Percentiles rank a stretch among this genome's conserved stretches.
Conservation (phyloP, 2,888 invertebrate species). For the Nymphalis urticae region DNA sequence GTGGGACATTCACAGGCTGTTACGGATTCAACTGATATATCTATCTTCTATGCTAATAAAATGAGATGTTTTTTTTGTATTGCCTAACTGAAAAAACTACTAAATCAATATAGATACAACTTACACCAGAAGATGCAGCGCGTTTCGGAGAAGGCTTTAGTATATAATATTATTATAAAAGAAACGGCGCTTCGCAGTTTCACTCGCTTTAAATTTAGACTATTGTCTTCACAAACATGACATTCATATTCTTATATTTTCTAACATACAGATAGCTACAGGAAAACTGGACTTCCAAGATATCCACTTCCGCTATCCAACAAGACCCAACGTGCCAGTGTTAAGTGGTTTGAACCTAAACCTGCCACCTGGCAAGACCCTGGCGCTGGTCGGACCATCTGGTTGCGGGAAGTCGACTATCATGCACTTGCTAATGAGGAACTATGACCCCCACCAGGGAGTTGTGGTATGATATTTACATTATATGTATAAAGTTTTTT, state of each 20-base stretch:
- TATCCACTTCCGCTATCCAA: slow-evolving; percentile 89
- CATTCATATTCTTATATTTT: background rate
- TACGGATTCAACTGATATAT: too few species aligned
- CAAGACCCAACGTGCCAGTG: slow-evolving; percentile 85
- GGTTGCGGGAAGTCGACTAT: slow-evolving; percentile 92
- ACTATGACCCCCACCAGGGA: slow-evolving; percentile 87
- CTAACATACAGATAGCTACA: slow-evolving; percentile 66
- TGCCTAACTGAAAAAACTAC: too few species aligned
- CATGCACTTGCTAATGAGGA: slow-evolving; percentile 87
- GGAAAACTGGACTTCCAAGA: slow-evolving; percentile 85
- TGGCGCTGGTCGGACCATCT: slow-evolving; percentile 87
- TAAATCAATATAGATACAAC: too few species aligned
- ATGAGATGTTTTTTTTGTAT: too few species aligned
- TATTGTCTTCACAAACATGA: too few species aligned
- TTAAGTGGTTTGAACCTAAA: slow-evolving; percentile 84
- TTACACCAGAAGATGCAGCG: too few species aligned
- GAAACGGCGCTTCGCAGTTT: too few species aligned
- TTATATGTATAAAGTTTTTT: background rate
- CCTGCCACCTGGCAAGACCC: slow-evolving; percentile 84
- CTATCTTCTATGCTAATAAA: too few species aligned
- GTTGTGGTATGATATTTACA: slow-evolving; percentile 57
- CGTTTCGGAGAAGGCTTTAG: too few species aligned
- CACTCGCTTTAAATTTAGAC: too few species aligned
- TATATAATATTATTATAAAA: too few species aligned
- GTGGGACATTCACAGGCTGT: too few species aligned